Conservation (phyloP, 2,888 invertebrate species). For the Drosophila merina region DNA sequence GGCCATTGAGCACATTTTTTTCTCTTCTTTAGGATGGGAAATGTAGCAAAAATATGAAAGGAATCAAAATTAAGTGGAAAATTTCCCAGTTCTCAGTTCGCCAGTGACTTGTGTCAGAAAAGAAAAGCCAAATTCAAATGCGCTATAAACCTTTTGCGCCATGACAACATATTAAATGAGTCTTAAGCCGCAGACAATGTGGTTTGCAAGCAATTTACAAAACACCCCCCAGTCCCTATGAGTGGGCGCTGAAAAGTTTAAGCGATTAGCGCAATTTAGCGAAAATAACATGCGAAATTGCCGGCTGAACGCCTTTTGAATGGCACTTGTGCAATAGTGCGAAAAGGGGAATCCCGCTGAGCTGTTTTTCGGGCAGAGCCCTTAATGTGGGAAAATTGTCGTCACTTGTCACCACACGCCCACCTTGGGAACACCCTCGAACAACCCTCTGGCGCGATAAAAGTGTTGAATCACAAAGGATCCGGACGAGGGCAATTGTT, state of each 20-base stretch:
- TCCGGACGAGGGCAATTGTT: constrained; percentile 59
- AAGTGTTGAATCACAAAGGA: constrained; percentile 58
- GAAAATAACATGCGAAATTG: constrained; percentile 75
- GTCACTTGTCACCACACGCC: constrained; percentile 63
- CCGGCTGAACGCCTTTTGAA: constrained; percentile 78
- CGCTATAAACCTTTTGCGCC: constrained; percentile 51
- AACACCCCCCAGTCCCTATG: constrained; percentile 4
- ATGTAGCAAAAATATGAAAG: constrained; percentile 12
- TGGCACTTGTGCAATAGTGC: constrained; percentile 64
- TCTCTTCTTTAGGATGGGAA: neutral
- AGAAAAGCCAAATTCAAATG: constrained; percentile 41
- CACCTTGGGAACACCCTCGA: constrained; percentile 50
- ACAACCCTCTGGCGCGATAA: constrained; percentile 50
- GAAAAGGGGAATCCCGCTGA: constrained; percentile 55
- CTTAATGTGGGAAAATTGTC: constrained; percentile 73
- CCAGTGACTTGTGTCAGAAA: constrained; percentile 17
- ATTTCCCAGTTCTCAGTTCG: constrained; percentile 29
- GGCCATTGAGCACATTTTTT: constrained; percentile 28
- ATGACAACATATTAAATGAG: constrained; percentile 56
- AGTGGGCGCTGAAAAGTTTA: constrained; percentile 63
- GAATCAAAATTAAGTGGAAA: constrained; percentile 35
- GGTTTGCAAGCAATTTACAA: constrained; percentile 22
- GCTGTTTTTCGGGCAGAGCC: constrained; percentile 46
- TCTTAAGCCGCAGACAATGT: constrained; percentile 39
- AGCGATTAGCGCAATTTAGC: constrained; percentile 78